These are phyloP conservation scores for Hiodon alosoides DNA, from an alignment of 2,113 vertebrate genomes.

Conservation along the genomic window DNA sequence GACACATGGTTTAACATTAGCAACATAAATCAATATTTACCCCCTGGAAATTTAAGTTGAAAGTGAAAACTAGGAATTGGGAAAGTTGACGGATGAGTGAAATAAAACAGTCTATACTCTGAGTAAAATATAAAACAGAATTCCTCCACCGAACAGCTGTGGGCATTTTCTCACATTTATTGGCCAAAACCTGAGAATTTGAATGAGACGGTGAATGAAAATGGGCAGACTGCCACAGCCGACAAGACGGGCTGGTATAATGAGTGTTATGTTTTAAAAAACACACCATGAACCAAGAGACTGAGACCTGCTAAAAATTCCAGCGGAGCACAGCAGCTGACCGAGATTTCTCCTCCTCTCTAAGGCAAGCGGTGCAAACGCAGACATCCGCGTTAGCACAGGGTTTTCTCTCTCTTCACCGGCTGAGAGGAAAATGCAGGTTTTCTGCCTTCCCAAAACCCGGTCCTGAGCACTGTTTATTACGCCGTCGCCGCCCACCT, in stretches of 20 bases:
- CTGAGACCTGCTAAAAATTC: no score
- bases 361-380: background rate
- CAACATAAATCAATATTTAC: background rate
- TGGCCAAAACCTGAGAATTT: no score
- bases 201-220: no score
- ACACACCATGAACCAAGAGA: no score
- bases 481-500: background rate
- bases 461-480: constrained; percentile 12
- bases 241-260: no score
- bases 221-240: no score
- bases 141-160: no score
- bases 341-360: background rate
- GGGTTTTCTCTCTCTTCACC: background rate
- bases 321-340: no score
- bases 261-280: no score
- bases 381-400: background rate
- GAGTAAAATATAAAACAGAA: background rate
- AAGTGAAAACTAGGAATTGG: no score
- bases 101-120: background rate
- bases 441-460: background rate
- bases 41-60: no score
- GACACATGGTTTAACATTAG: background rate
- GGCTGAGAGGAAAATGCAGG: background rate
- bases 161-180: no score
- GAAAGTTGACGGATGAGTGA: background rate